Evolutionary conservation across 2,113 vertebrate genomes (phyloP), one percentile per base, ranked within the genome.

Genomic region (Budorcas taxicolor): DNA sequence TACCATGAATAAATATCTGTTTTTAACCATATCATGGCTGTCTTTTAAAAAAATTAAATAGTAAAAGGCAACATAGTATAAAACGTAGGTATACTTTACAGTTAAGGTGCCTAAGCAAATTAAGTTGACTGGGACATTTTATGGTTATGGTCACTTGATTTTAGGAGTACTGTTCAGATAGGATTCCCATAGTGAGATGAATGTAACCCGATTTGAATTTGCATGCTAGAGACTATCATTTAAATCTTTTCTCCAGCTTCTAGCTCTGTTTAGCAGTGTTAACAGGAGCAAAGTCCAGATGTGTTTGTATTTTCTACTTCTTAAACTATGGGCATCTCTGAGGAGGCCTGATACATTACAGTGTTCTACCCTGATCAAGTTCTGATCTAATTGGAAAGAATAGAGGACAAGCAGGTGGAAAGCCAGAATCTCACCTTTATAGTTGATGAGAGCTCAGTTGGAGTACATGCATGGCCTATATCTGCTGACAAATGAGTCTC

Each of bases 81-180:
- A 93, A 87, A 85, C 57, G 40, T 25, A 96, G 67, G n/a, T 94
- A n/a, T 62, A 82, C 27, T 94, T 94, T 93, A 57, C 33, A 92
- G 19, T 89, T 71, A 87, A 80, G 52, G 78, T 91, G 3, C 62
- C 25, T 94, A 84, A 89, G 83, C 78, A 88, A 74, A 53, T 84
- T 25, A 92, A 92, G 40, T 89, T 47, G 33, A 53, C 52, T 87
- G 40, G 58, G 87, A 43, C 52, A 58, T 76, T 87, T 88, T 40
- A 53, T 83, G 81, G 47, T 92, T 85, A 11, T 12, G 23, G 9
- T 80, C 53, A 2, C 40, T 53, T 55, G 81, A 13, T 23, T 29
- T 87, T 78, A 86, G 78, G 50, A 64, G 43, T 25, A 10, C n/a
- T 85, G 7, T 88, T 95, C 25, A 40, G 0, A 8, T 74, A 53